Base-by-base conservation (phyloP, 2,888 invertebrate species). In the Tortricodes alternella region DNA sequence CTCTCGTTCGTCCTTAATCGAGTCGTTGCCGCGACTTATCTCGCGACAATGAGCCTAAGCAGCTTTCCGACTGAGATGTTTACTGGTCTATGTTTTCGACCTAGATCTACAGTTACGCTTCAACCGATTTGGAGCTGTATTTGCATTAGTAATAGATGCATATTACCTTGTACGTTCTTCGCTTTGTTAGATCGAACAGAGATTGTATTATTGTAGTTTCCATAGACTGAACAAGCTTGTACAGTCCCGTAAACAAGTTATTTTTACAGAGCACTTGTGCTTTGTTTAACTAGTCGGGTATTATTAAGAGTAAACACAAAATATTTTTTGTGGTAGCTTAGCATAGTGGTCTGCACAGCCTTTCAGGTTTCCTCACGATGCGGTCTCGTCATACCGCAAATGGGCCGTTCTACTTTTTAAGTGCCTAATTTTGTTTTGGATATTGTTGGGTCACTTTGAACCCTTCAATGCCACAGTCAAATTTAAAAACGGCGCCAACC, bases 1-100 rank as follows among this genome's bases (percentile, higher is more conserved):
- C 35, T 49, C 32, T 11, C 41, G 37, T 46, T 35, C 18, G 13
- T 3, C n/a, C 13, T 11, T 37, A 46, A 37, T 55, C 27, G 35
- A 3, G 27, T 34, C 18, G 15, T 8, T 8, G 32, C 24, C 16
- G 23, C 34, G 34, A 13, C 41, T 55, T 55, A 55, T 55, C 55
- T 48, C 16, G 19, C 27, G 48, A 55, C 55, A 49, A 55, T 55
- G 48, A 43, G 41, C 48, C 55, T 35, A 43, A 46, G 23, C 27
- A 19, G 41, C 32, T 29, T 35, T 15, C 35, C 27, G 6, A 37
- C 32, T 34, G 13, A 2, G 21, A 11, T 37, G 46, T 48, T 37
- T 46, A 18, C 41, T 18, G 27, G 41, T 53, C 46, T 38, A 19
- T 44, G 6, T 27, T 48, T 21, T 21, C 24, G 48, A 55, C 48